phyloP scores from a whole-genome alignment of 2,888 invertebrate genomes.

The Hipparchia sbordonii region DNA sequence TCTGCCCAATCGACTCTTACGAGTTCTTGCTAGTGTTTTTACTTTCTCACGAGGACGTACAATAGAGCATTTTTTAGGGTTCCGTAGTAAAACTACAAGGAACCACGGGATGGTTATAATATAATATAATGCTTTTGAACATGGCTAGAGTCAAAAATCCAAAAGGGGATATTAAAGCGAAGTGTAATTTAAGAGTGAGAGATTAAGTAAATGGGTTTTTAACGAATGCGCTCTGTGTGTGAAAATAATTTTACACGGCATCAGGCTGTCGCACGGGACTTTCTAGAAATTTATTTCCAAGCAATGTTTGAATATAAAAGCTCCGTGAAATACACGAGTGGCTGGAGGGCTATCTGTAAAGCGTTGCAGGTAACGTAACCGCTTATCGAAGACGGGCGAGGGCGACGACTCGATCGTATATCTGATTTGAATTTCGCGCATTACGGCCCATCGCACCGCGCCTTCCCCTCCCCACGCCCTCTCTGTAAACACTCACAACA shows the following conservation, averaged over 20 bases:
- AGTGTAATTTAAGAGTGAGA: not conserved
- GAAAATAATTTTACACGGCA: constrained; percentile 1
- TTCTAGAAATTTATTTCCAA: constrained; percentile 53
- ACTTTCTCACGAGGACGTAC: no score
- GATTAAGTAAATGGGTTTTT: constrained; percentile 8
- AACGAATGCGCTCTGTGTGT: not conserved
- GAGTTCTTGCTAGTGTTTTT: no score
- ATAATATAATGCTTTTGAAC: not conserved
- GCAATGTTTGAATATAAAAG: constrained; percentile 54
- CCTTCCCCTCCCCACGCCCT: constrained; percentile 48
- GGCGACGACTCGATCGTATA: constrained; percentile 67
- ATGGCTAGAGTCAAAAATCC: not conserved
- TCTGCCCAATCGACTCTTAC: no score
- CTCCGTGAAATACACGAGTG: constrained; percentile 55
- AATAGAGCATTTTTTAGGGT: no score
- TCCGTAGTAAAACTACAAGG: no score
- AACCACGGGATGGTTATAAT: not conserved
- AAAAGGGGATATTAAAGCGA: not conserved
- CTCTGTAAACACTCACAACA: constrained; percentile 66
- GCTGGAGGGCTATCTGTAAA: constrained; percentile 56
- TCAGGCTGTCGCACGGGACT: constrained; percentile 20
- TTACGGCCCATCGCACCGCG: constrained; percentile 62
- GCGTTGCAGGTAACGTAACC: constrained; percentile 54
- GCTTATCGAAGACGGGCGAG: constrained; percentile 55
- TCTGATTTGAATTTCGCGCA: constrained; percentile 78